Evolutionary conservation across 2,797 vertebrate species (phyloP).

Genomic region (Lagocephalus sceleratus): DNA sequence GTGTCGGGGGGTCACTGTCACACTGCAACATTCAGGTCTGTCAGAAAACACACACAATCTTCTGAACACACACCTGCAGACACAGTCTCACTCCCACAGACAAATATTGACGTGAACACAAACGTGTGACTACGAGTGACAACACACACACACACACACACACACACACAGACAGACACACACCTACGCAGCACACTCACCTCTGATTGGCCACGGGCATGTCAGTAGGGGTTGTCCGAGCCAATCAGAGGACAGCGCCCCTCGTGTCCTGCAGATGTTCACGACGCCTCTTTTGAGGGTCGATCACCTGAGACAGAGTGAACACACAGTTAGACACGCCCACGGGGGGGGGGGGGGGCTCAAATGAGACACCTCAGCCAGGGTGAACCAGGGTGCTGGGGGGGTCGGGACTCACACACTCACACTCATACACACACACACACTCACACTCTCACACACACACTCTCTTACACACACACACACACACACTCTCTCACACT

Average conservation of each 20-base stretch:
- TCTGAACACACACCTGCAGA: not conserved
- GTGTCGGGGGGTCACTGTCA: conserved; percentile 10
- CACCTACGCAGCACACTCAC: conserved; percentile 69
- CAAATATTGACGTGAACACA: conserved; percentile 5
- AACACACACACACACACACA: not conserved
- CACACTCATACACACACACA: too few relatives aligned
- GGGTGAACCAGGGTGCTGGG: too few relatives aligned
- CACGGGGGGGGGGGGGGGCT: too few relatives aligned
- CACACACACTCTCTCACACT: too few relatives aligned
- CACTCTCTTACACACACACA: too few relatives aligned
- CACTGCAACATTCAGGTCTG: not conserved
- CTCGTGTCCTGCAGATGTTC: conserved; percentile 75
- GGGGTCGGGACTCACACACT: too few relatives aligned
- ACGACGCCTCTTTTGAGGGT: conserved; percentile 70
- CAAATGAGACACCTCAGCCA: too few relatives aligned
- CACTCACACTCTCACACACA: too few relatives aligned
- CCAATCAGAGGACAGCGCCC: conserved; percentile 84
- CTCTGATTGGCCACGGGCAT: conserved; percentile 86
- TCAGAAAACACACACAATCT: not conserved
- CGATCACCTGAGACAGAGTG: conserved; percentile 77
- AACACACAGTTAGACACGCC: conserved; percentile 56
- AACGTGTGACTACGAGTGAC: conserved; percentile 2
- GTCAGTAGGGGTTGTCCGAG: conserved; percentile 81
- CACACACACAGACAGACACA: conserved; percentile 14
- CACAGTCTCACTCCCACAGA: conserved; percentile 5